phyloP scores from a whole-genome alignment of 2,888 invertebrate species.

The Galerucella calmariensis region DNA sequence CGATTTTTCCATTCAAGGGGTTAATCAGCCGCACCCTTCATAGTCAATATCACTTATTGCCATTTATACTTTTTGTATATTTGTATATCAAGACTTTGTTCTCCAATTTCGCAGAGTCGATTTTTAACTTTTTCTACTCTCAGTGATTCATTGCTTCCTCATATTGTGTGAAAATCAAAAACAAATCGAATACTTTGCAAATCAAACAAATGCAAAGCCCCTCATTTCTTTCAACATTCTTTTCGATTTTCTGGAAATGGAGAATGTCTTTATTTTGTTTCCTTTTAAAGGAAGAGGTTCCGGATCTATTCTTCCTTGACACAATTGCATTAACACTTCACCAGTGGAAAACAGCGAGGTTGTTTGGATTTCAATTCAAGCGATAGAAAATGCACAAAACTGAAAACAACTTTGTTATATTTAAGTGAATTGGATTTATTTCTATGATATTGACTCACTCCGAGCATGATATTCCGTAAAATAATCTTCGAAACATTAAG shows the following conservation, averaged over 20 bases:
- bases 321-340: constrained; percentile 30
- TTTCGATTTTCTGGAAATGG: constrained; percentile 15
- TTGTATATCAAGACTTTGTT: too few species aligned
- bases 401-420: not conserved
- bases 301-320: constrained; percentile 22
- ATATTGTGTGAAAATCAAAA: not conserved
- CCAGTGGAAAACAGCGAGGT: constrained; percentile 25
- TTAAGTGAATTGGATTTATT: too few species aligned
- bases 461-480: too few species aligned
- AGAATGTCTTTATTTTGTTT: constrained; percentile 8
- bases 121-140: too few species aligned
- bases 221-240: not conserved
- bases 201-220: constrained; percentile 23
- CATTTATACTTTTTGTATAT: too few species aligned
- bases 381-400: not conserved
- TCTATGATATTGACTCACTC: too few species aligned
- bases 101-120: too few species aligned
- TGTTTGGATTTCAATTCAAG: constrained; percentile 17
- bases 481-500: too few species aligned
- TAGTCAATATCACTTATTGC: too few species aligned
- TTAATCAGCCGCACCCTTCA: too few species aligned
- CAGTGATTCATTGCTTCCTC: not conserved
- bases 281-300: constrained; percentile 6
- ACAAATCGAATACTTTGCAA: constrained; percentile 6
- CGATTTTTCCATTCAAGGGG: too few species aligned